Evolutionary conservation across 1,140 invertebrate species (phyloP).

Genomic region (Belonocnema kinseyi): DNA sequence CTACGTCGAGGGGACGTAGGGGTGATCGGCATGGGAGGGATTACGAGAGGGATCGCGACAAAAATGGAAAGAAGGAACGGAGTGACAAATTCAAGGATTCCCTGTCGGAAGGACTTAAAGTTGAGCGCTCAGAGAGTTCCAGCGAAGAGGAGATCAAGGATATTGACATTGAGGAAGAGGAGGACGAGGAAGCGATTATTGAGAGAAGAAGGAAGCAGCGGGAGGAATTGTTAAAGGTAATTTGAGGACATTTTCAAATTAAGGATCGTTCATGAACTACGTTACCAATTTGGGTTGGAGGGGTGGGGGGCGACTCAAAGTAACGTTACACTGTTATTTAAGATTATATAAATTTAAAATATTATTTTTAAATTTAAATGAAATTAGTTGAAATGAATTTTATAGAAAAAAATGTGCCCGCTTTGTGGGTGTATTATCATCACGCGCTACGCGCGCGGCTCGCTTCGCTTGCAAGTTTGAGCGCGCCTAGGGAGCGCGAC

Average conservation of each 20-base stretch:
- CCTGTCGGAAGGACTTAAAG: slow-evolving; percentile 87
- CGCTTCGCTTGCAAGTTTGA: no score
- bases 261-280: neutral
- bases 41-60: slow-evolving; percentile 64
- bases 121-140: slow-evolving; percentile 78
- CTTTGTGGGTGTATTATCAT: no score
- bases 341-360: no score
- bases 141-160: slow-evolving; percentile 84
- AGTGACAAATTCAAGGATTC: slow-evolving; percentile 87
- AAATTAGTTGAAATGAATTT: no score
- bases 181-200: slow-evolving; percentile 96
- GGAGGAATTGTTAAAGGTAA: slow-evolving; percentile 91
- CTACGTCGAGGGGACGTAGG: slow-evolving; percentile 64
- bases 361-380: no score
- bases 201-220: slow-evolving; percentile 91
- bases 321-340: no score
- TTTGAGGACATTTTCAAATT: slow-evolving; percentile 39
- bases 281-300: no score
- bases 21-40: slow-evolving; percentile 64
- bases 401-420: no score
- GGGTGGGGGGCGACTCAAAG: no score
- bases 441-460: no score
- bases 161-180: slow-evolving; percentile 90
- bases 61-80: slow-evolving; percentile 73
- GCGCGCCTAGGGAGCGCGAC: no score